Evolutionary conservation across 92 coral and sea anemone species (phyloP).

Genomic region (Zoanthus sansibaricus): DNA sequence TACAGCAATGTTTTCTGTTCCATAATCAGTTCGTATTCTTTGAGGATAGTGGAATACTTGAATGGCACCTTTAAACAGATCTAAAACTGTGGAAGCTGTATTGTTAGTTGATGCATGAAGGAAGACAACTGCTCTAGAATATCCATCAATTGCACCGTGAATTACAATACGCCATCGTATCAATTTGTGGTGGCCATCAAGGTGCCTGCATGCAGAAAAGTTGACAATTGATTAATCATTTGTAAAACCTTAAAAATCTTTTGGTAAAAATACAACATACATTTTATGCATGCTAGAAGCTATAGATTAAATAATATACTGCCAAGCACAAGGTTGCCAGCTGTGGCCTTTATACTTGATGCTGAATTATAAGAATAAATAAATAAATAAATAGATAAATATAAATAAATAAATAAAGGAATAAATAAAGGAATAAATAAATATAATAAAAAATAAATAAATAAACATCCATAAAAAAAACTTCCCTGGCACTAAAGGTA

Average conservation of each 20-base stretch:
- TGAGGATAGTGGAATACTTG: constrained; percentile 44
- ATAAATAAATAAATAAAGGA: no score
- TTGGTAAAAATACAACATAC: background rate
- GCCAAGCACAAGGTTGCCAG: background rate
- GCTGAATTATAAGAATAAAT: no score
- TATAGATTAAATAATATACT: background rate
- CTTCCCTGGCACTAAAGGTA: no score
- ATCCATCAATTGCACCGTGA: constrained; percentile 6
- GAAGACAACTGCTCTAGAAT: constrained; percentile 47
- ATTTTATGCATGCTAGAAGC: background rate
- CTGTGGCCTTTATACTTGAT: no score
- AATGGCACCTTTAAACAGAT: constrained; percentile 21
- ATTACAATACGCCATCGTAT: constrained; percentile 34
- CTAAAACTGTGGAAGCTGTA: constrained; percentile 51
- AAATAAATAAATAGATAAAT: no score
- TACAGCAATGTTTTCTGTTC: constrained; percentile 39
- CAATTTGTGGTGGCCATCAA: constrained; percentile 62
- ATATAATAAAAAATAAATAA: no score
- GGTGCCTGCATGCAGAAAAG: constrained; percentile 17
- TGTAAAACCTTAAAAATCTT: constrained; percentile 1
- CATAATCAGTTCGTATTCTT: constrained; percentile 47
- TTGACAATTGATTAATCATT: background rate
- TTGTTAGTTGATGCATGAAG: constrained; percentile 54
- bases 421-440: no score
- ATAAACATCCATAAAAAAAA: no score